Percentiles rank a stretch among this genome's conserved stretches.
Evolutionary conservation across 2,888 invertebrate species (phyloP).

Genomic region (Apeira syringaria): DNA sequence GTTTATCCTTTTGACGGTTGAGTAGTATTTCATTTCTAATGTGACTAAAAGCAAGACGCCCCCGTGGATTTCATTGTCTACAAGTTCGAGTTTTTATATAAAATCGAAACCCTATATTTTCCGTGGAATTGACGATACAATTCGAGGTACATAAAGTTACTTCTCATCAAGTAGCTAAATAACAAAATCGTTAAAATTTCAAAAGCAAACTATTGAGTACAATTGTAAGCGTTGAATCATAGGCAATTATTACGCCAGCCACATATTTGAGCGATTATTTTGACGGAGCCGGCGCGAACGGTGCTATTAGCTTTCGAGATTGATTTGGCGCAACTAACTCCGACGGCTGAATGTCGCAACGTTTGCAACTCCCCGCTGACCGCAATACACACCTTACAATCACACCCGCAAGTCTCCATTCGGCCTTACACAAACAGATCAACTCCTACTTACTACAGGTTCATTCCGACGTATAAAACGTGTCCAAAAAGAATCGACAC

Average conservation of each 20-base stretch:
- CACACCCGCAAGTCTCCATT: constrained; percentile 49
- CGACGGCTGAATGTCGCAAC: constrained; percentile 54
- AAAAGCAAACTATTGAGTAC: constrained; percentile 21
- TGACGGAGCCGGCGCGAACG: constrained; percentile 47
- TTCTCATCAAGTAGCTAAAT: constrained; percentile 1
- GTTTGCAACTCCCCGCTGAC: constrained; percentile 52
- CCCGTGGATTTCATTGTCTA: too few relatives aligned
- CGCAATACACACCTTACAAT: constrained; percentile 55
- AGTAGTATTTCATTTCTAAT: too few relatives aligned
- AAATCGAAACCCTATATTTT: too few relatives aligned
- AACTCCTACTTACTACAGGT: constrained; percentile 35
- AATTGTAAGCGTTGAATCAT: constrained; percentile 33
- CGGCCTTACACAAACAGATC: constrained; percentile 46
- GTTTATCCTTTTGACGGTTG: too few relatives aligned
- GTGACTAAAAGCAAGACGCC: too few relatives aligned
- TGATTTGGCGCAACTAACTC: constrained; percentile 69
- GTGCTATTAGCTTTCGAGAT: constrained; percentile 62
- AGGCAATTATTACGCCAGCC: constrained; percentile 37
- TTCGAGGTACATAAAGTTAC: too few relatives aligned
- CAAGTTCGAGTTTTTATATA: too few relatives aligned
- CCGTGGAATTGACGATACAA: too few relatives aligned
- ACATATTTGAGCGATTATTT: constrained; percentile 47
- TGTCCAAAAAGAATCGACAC: constrained; percentile 36
- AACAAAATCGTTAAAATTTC: constrained; percentile 23
- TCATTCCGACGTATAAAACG: constrained; percentile 26